Percentiles rank a stretch among this genome's conserved stretches.
These are phyloP conservation scores for Lepidurus couesii DNA, from an alignment of 1,140 invertebrate species.

Conservation along the genomic window DNA sequence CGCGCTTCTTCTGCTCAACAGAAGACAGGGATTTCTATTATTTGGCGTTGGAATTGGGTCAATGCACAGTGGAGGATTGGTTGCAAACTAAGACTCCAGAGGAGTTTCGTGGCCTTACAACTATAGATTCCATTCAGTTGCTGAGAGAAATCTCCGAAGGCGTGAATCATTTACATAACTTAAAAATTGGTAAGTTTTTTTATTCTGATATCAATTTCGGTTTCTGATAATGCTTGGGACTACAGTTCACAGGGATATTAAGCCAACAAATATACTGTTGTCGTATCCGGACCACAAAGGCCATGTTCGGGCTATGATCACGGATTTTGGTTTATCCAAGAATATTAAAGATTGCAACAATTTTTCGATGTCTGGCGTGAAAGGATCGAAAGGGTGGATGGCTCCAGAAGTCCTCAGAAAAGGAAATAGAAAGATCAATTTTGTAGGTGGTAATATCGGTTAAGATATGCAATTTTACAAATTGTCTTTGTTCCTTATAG, in stretches of 20 bases:
- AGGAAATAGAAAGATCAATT: conserved; percentile 18
- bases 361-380: conserved; percentile 71
- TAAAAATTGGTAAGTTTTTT: conserved; percentile 65
- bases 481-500: conserved; percentile 54
- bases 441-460: conserved; percentile 33
- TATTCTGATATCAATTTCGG: conserved; percentile 28
- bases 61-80: conserved; percentile 87
- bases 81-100: conserved; percentile 65
- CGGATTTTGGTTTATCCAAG: conserved; percentile 97
- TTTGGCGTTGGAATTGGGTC: conserved; percentile 92
- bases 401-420: conserved; percentile 86
- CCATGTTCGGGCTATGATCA: conserved; percentile 88
- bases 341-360: conserved; percentile 85
- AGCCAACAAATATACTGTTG: conserved; percentile 94
- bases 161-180: conserved; percentile 85
- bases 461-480: conserved; percentile 22
- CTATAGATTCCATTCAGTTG: conserved; percentile 61
- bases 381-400: conserved; percentile 87
- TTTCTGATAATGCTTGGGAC: conserved; percentile 37
- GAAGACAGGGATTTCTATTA: conserved; percentile 77
- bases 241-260: conserved; percentile 92
- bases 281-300: conserved; percentile 63
- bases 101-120: conserved; percentile 54
- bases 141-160: conserved; percentile 80
- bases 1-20: conserved; percentile 82